phyloP scores from a whole-genome alignment of 2,113 vertebrate species.

The Tonatia bakeri region DNA sequence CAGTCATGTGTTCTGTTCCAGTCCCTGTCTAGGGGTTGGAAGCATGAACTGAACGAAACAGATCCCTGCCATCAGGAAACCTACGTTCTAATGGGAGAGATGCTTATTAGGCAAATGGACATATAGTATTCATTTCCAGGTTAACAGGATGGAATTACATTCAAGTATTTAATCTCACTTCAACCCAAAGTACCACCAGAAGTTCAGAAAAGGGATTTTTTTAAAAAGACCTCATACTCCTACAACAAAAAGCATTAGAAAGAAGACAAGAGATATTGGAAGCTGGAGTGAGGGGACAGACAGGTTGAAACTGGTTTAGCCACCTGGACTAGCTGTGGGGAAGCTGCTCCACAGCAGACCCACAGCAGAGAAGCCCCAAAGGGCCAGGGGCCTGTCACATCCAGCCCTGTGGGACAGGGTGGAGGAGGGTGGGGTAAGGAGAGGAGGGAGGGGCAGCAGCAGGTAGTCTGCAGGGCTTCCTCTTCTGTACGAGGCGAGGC shows the following conservation, averaged over 20 bases:
- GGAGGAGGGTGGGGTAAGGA: too few species aligned
- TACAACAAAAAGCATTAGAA: background rate
- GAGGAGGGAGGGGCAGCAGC: background rate
- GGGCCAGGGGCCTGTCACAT: background rate
- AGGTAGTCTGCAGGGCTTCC: accelerated
- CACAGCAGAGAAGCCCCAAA: background rate
- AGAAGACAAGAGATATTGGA: background rate
- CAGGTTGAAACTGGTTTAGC: background rate
- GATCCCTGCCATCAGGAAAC: background rate
- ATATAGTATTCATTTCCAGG: background rate
- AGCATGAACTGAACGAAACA: background rate
- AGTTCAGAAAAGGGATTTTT: background rate
- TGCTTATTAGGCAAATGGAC: background rate
- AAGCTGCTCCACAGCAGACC: background rate
- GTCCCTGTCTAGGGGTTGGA: background rate
- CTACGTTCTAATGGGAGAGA: background rate
- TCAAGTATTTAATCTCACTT: background rate
- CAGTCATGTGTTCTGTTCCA: background rate
- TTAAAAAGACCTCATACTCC: background rate
- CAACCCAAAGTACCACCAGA: background rate
- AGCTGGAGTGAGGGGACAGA: background rate
- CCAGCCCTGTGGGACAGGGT: background rate
- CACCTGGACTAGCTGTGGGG: background rate
- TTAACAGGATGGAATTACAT: background rate
- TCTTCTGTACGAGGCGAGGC: background rate